phyloP scores from a whole-genome alignment of 2,113 vertebrate species.

The Siniperca chuatsi region DNA sequence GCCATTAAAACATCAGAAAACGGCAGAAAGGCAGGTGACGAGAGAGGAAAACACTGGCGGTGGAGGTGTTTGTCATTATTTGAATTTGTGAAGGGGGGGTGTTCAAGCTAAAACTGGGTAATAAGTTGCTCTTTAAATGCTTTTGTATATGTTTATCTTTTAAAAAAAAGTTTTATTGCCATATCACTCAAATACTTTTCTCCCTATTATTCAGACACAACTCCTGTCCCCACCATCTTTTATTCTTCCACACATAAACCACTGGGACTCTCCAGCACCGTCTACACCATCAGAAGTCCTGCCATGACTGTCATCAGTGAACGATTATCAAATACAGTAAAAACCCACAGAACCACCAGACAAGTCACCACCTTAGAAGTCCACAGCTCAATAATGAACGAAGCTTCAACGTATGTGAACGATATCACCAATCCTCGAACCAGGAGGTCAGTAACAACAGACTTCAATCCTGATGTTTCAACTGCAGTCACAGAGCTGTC shows the following conservation, averaged over 20 bases:
- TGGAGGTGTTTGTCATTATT: not conserved
- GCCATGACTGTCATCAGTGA: not conserved
- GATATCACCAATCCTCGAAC: conserved; percentile 41
- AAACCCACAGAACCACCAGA: not conserved
- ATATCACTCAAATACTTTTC: not conserved
- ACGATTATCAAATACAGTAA: not conserved
- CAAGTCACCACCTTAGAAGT: not conserved
- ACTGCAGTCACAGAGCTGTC: not conserved
- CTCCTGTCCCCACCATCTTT: conserved; percentile 22
- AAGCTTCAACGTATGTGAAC: not conserved
- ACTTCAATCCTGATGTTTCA: not conserved
- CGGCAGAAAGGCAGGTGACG: too few relatives aligned
- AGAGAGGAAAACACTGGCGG: too few relatives aligned
- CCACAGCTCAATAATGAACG: not conserved
- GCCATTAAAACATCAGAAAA: too few relatives aligned
- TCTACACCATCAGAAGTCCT: not conserved
- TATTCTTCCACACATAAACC: conserved; percentile 41
- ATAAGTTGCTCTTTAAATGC: not conserved
- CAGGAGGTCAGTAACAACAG: conserved; percentile 29
- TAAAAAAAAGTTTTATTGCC: too few relatives aligned
- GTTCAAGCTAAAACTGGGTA: not conserved
- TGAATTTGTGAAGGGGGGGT: not conserved
- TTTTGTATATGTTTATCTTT: too few relatives aligned
- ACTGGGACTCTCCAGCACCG: not conserved
- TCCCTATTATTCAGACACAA: conserved; percentile 58